A percentile compares a stretch with the other conserved stretches of the same genome.
Evolutionary conservation across 2,113 vertebrate species (phyloP).

Genomic region (Pachyramphus minor): DNA sequence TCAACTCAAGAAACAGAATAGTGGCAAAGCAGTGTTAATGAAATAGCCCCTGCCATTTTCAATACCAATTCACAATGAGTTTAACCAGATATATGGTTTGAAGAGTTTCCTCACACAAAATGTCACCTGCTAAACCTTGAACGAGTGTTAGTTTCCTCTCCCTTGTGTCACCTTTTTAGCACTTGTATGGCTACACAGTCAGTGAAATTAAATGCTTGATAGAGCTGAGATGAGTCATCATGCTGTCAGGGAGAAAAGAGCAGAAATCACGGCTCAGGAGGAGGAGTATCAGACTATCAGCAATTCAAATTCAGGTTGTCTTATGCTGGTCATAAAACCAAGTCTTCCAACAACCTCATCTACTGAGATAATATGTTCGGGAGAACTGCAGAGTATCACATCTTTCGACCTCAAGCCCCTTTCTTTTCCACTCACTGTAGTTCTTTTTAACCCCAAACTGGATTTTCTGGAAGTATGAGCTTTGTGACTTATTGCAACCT

Average conservation of each 20-base stretch:
- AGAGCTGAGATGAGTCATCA: not conserved
- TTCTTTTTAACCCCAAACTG: not conserved
- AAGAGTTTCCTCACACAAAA: not conserved
- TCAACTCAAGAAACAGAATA: not conserved
- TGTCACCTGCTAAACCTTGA: not conserved
- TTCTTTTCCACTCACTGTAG: not conserved
- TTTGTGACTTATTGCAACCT: not conserved
- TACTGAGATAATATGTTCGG: not conserved
- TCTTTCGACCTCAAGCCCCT: not conserved
- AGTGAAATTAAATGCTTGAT: not conserved
- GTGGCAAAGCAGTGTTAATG: not conserved
- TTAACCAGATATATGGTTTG: not conserved
- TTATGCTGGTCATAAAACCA: not conserved
- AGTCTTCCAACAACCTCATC: not conserved
- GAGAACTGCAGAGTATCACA: not conserved
- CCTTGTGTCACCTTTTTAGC: not conserved
- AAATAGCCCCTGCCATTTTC: not conserved
- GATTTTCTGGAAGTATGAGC: not conserved
- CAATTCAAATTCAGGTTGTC: not conserved
- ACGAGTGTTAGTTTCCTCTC: not conserved
- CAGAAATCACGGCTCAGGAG: not conserved
- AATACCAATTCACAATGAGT: not conserved
- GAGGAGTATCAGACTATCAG: not conserved
- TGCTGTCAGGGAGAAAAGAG: not conserved
- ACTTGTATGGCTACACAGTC: not conserved